Conservation (phyloP, 2,797 vertebrate species). For the Malurus leucopterus region DNA sequence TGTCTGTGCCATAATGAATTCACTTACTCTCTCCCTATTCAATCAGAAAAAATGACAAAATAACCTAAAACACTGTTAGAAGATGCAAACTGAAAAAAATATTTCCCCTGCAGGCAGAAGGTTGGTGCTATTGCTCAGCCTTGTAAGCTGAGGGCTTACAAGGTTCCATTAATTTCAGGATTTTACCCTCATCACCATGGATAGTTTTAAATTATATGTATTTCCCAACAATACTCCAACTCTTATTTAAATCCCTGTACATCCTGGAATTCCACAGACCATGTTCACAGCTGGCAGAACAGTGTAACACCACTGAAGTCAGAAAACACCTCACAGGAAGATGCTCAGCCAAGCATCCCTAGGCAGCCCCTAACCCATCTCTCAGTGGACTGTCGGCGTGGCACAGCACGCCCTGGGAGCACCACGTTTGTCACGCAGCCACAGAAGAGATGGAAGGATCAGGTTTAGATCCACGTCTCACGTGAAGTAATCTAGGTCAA, state of each 20-base stretch:
- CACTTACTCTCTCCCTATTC: background rate
- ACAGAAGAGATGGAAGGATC: background rate
- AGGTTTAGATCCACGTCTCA: background rate
- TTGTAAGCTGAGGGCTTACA: conserved; percentile 13
- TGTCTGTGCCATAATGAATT: background rate
- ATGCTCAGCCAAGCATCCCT: background rate
- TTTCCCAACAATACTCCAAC: background rate
- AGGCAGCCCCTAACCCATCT: background rate
- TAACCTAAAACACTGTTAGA: background rate
- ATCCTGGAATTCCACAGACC: background rate
- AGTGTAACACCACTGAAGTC: background rate
- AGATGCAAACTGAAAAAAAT: conserved; percentile 26
- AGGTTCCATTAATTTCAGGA: background rate
- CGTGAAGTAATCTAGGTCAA: background rate
- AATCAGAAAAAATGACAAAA: background rate
- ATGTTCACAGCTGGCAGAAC: background rate
- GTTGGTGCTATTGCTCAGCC: background rate
- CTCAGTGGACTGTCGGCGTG: background rate
- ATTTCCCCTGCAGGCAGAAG: conserved; percentile 8
- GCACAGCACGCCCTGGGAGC: background rate
- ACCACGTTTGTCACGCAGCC: background rate
- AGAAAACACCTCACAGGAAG: background rate
- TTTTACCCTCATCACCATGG: background rate
- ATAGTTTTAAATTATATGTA: background rate
- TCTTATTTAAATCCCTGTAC: background rate